Evolutionary conservation across 1,140 invertebrate species (phyloP).

Genomic region (Drosophila virilis): DNA sequence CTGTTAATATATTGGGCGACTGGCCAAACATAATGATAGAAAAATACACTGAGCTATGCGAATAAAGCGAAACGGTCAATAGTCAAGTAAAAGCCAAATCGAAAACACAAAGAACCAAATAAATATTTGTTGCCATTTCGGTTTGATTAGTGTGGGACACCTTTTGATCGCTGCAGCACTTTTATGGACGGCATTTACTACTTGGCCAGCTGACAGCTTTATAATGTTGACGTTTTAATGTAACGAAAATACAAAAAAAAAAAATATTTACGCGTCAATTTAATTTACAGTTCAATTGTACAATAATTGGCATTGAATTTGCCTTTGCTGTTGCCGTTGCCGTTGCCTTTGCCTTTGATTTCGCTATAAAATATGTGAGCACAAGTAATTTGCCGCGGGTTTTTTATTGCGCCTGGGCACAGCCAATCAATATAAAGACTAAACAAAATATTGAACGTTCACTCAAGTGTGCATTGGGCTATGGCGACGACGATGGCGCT

Average conservation of each 20-base stretch:
- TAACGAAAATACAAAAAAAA: constrained; percentile 58
- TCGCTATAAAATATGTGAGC: constrained; percentile 35
- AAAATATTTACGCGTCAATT: constrained; percentile 71
- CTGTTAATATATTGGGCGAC: background rate
- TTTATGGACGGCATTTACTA: constrained; percentile 22
- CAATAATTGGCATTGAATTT: constrained; percentile 55
- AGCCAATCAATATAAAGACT: constrained; percentile 53
- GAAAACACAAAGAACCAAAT: constrained; percentile 5
- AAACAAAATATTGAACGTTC: constrained; percentile 33
- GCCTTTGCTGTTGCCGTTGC: constrained; percentile 7
- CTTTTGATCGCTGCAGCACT: constrained; percentile 1
- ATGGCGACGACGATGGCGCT: constrained; percentile 21
- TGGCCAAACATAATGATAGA: constrained; percentile 18
- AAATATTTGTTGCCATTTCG: constrained; percentile 7
- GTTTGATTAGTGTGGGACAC: constrained; percentile 4
- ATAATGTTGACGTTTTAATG: constrained; percentile 22
- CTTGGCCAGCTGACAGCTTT: constrained; percentile 8
- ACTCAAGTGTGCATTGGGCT: constrained; percentile 27
- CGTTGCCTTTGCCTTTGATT: constrained; percentile 27
- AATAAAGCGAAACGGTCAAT: constrained; percentile 14
- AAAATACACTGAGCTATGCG: constrained; percentile 4
- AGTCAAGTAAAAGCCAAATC: constrained; percentile 9
- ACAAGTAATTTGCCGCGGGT: constrained; percentile 38
- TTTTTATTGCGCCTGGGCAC: constrained; percentile 62
- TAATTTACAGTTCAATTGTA: constrained; percentile 56